Conservation (phyloP, 2,888 invertebrate genomes). For the Microplitis manilae region DNA sequence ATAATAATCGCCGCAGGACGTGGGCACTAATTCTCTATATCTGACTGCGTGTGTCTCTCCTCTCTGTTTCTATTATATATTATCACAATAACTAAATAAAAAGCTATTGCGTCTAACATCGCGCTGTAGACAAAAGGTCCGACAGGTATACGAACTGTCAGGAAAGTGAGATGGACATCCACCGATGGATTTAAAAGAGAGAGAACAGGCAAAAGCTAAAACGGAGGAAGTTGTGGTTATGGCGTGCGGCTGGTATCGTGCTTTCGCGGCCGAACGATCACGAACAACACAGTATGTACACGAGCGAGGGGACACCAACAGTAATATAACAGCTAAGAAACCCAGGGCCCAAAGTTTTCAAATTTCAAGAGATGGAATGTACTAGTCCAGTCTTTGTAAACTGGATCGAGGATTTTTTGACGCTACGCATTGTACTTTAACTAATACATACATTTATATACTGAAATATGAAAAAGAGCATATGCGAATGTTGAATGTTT, state of each 20-base stretch:
- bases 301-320: conserved; percentile 43
- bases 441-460: too few species aligned
- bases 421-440: too few species aligned
- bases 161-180: not conserved
- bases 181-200: conserved; percentile 4
- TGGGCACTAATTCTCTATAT: not conserved
- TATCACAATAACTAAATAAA: not conserved
- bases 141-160: conserved; percentile 33
- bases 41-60: not conserved
- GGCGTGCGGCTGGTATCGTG: conserved; percentile 58
- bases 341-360: not conserved
- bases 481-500: conserved; percentile 18
- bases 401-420: too few species aligned
- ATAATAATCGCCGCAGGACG: conserved; percentile 10
- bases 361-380: not conserved
- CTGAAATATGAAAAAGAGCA: not conserved
- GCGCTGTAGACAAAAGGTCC: conserved; percentile 45
- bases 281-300: conserved; percentile 49
- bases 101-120: conserved; percentile 44
- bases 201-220: conserved; percentile 49
- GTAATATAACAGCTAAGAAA: conserved; percentile 36
- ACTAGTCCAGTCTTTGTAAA: too few species aligned
- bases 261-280: conserved; percentile 63
- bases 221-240: conserved; percentile 64
- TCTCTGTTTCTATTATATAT: conserved; percentile 2